Conservation (phyloP, 2,797 vertebrate species). For the Labeo calbasu region DNA sequence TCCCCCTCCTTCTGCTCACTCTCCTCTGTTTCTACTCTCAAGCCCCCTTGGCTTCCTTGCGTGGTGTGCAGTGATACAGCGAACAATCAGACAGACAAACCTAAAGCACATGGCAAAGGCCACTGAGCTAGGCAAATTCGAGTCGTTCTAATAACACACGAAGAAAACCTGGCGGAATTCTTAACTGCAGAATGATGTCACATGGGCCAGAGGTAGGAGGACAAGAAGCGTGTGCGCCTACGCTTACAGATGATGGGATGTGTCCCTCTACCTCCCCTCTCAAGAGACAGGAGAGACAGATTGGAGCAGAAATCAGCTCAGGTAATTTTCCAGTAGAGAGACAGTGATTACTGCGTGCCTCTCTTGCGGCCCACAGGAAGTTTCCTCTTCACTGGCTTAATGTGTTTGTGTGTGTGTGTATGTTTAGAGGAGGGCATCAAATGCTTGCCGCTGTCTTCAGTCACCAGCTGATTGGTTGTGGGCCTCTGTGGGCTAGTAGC, state of each 20-base stretch:
- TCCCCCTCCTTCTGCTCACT: slow-evolving; percentile 51
- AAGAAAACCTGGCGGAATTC: slow-evolving; percentile 67
- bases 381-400: slow-evolving; percentile 49
- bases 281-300: slow-evolving; percentile 70
- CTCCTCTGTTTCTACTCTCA: slow-evolving; percentile 27
- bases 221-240: slow-evolving; percentile 47
- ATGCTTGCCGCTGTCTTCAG: slow-evolving; percentile 51
- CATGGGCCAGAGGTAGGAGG: slow-evolving; percentile 60
- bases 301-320: slow-evolving; percentile 75
- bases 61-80: slow-evolving; percentile 50
- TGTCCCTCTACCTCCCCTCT: slow-evolving; percentile 62
- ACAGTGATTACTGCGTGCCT: slow-evolving; percentile 66
- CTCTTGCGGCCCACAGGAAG: slow-evolving; percentile 57
- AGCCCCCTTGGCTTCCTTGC: slow-evolving; percentile 40
- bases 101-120: slow-evolving; percentile 74
- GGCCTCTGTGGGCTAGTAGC: slow-evolving; percentile 57
- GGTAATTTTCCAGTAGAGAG: slow-evolving; percentile 71
- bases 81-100: slow-evolving; percentile 74
- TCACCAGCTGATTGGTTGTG: slow-evolving; percentile 59
- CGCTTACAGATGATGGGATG: slow-evolving; percentile 62
- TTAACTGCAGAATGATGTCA: slow-evolving; percentile 64
- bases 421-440: slow-evolving; percentile 52
- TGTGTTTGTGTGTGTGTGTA: slow-evolving; percentile 49
- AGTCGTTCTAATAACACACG: slow-evolving; percentile 72
- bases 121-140: slow-evolving; percentile 62